Conservation (phyloP, 2,797 vertebrate genomes). For the Decapterus maruadsi region DNA sequence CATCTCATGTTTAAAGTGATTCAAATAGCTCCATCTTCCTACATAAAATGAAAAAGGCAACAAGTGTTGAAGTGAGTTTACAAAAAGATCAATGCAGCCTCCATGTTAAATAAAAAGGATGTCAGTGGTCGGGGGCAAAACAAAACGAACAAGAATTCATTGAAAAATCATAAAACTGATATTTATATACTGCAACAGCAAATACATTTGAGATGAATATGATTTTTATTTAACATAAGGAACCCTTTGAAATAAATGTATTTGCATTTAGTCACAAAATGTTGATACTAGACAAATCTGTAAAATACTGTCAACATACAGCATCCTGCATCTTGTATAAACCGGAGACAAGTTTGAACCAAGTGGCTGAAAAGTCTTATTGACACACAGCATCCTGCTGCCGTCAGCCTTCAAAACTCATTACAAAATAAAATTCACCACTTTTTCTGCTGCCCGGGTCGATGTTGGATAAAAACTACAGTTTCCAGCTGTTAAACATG, state of each 20-base stretch:
- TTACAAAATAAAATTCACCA: too few relatives aligned
- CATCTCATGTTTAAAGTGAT: neutral
- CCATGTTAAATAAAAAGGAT: too few relatives aligned
- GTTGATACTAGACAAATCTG: neutral
- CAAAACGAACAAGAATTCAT: neutral
- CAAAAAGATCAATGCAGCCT: too few relatives aligned
- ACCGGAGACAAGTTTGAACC: neutral
- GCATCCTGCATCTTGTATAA: neutral
- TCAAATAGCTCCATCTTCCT: neutral
- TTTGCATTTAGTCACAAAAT: neutral
- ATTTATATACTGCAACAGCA: neutral
- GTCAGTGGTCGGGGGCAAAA: neutral
- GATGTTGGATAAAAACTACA: neutral
- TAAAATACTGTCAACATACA: neutral
- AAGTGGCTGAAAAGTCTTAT: neutral
- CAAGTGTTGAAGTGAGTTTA: neutral
- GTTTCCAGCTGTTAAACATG: neutral
- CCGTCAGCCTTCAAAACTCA: too few relatives aligned
- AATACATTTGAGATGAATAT: neutral
- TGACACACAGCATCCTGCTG: neutral
- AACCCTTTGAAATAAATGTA: constrained; percentile 1
- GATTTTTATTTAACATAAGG: neutral
- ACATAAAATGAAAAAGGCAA: neutral
- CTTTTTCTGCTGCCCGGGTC: neutral
- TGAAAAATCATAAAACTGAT: too few relatives aligned